A percentile compares a stretch with the other conserved stretches of the same genome.
phyloP scores from a whole-genome alignment of 2,888 invertebrate species.

The Charanyca ferruginea region DNA sequence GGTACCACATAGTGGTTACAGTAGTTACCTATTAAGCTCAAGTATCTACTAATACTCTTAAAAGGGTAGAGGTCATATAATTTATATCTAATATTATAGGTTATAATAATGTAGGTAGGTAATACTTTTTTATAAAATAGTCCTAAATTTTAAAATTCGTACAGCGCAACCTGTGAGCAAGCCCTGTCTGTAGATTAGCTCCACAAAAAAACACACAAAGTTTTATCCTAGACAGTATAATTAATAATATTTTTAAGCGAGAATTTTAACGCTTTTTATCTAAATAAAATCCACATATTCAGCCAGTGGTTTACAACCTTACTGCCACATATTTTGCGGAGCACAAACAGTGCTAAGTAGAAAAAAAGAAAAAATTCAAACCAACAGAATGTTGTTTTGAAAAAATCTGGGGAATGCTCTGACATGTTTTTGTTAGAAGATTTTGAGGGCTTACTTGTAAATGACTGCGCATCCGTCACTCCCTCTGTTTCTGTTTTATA shows the following conservation, averaged over 20 bases:
- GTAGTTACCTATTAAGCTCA: too few relatives aligned
- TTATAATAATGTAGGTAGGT: too few relatives aligned
- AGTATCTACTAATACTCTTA: too few relatives aligned
- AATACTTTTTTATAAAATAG: too few relatives aligned
- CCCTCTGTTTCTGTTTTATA: constrained; percentile 47
- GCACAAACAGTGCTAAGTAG: constrained; percentile 39
- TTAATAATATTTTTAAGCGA: not conserved
- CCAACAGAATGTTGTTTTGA: constrained; percentile 52
- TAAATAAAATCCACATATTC: constrained; percentile 28
- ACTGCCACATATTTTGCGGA: constrained; percentile 31
- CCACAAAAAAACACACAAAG: not conserved
- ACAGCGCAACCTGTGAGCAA: not conserved
- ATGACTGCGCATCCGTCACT: constrained; percentile 62
- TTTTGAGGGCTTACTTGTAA: constrained; percentile 60
- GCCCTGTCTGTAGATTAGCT: too few relatives aligned
- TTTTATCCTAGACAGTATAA: not conserved
- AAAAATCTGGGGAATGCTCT: constrained; percentile 58
- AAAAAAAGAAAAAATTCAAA: constrained; percentile 37
- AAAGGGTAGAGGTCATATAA: too few relatives aligned
- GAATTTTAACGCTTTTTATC: not conserved
- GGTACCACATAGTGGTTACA: too few relatives aligned
- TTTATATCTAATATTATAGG: too few relatives aligned
- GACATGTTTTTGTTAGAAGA: constrained; percentile 52
- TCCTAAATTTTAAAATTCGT: not conserved
- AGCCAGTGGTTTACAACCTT: constrained; percentile 22